Evolutionary conservation across 2,888 invertebrate genomes (phyloP), one percentile per base, ranked within the genome.

Genomic region (Trichogramma dendrolimi): DNA sequence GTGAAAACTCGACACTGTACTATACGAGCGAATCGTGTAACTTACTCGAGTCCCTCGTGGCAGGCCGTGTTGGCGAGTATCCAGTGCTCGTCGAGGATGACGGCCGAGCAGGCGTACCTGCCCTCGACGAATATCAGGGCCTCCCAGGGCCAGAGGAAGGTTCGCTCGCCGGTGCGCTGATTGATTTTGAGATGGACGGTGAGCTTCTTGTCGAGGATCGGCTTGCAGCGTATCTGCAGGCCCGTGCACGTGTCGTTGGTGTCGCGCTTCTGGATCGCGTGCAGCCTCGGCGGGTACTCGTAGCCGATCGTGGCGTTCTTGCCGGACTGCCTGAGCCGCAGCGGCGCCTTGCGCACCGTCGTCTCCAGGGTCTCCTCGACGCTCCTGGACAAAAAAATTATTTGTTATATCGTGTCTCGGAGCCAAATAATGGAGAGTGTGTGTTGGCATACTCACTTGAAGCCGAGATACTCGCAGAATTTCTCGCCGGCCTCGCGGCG

Each of bases 111-210:
- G 70, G 80, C 84, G 66, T 87, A 87, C 62, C 80, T 75, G 4
- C 92, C 92, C 72, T 91, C 86, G 1, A 84, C 80, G 75, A 85
- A 89, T 57, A 93, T 80, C 70, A 88, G 87, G 0, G 86, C 90
- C 71, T 86, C 80, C 92, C 92, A 92, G 0, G 91, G 89, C 83
- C 87, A 86, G 62, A 79, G 69, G 68, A 81, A 80, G 41, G 75
- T 71, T 42, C 75, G 47, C 47, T 64, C 67, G 41, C 67, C 65
- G 27, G 67, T 69, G 8, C 44, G 63, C 7, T 66, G 65, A 55
- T 67, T 66, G n/a, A 68, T 52, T 4, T 65, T 40, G 50, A 70
- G 58, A 38, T 72, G 61, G 39, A 63, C 54, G 39, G 63, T 59
- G 27, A 63, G 50, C 11, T 62, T 65, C 46, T 61, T 57, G 55